Percentiles rank a stretch among this genome's conserved stretches.
Conservation (phyloP, 2,113 vertebrate genomes). For the Semicossyphus pulcher region DNA sequence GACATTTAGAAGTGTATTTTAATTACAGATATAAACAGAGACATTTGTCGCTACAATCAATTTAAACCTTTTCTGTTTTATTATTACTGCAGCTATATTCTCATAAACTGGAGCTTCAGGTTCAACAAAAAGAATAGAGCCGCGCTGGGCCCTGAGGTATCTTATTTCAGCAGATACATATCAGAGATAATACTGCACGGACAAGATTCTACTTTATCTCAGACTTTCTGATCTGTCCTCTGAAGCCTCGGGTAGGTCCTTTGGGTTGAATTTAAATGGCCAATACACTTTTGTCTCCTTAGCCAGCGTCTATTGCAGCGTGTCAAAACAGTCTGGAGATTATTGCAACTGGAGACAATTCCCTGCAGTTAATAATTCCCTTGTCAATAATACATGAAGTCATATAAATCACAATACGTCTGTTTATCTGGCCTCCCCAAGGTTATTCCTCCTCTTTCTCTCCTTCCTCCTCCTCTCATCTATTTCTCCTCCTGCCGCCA, state of each 20-base stretch:
- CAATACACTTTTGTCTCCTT: slow-evolving; percentile 44
- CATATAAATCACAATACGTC: slow-evolving; percentile 62
- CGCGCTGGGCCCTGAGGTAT: neutral
- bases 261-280: slow-evolving; percentile 48
- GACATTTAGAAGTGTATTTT: neutral
- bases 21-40: neutral
- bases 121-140: slow-evolving; percentile 5
- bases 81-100: neutral
- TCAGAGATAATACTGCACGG: slow-evolving; percentile 28
- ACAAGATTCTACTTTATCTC: slow-evolving; percentile 40
- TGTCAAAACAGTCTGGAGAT: slow-evolving; percentile 53
- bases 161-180: slow-evolving; percentile 29
- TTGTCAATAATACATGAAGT: slow-evolving; percentile 77
- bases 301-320: slow-evolving; percentile 22
- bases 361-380: slow-evolving; percentile 61
- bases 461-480: slow-evolving; percentile 24
- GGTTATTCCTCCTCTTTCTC: slow-evolving; percentile 40
- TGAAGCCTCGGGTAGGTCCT: slow-evolving; percentile 30
- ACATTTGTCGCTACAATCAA: neutral
- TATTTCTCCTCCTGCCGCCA: slow-evolving; percentile 33
- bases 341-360: slow-evolving; percentile 53
- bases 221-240: slow-evolving; percentile 31
- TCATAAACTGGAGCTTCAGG: slow-evolving; percentile 6
- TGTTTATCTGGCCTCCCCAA: slow-evolving; percentile 60
- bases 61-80: neutral